Evolutionary conservation across 2,888 invertebrate species (phyloP).

Genomic region (Andrena flavipes): DNA sequence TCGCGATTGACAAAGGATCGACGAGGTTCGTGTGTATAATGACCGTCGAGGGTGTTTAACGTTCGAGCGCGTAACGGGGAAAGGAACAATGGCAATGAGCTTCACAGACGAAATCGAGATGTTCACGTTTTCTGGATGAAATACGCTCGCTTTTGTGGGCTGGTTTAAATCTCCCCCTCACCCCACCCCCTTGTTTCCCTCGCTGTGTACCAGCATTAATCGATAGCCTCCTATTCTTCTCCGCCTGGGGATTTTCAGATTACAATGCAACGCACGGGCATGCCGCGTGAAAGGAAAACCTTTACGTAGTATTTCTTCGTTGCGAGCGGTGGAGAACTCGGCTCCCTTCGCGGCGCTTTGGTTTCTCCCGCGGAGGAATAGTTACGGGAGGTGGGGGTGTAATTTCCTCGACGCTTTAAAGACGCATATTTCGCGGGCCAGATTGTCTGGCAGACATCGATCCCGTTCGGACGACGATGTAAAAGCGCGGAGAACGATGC

Average conservation of each 20-base stretch:
- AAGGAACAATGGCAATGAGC: slow-evolving; percentile 21
- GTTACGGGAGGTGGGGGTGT: slow-evolving; percentile 16
- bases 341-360: neutral
- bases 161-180: neutral
- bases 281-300: neutral
- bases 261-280: neutral
- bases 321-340: neutral
- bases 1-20: slow-evolving; percentile 13
- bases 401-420: slow-evolving; percentile 10
- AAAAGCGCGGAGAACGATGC: slow-evolving; percentile 52
- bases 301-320: neutral
- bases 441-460: slow-evolving; percentile 50
- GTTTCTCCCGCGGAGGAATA: neutral
- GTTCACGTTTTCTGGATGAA: slow-evolving; percentile 26
- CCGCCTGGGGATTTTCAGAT: neutral
- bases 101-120: slow-evolving; percentile 28
- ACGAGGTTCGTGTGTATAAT: slow-evolving; percentile 28
- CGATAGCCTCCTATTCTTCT: slow-evolving; percentile 3
- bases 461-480: slow-evolving; percentile 29
- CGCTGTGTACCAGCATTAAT: neutral
- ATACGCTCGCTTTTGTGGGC: slow-evolving; percentile 1
- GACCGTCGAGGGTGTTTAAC: slow-evolving; percentile 22
- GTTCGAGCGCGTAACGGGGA: slow-evolving; percentile 5
- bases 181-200: neutral
- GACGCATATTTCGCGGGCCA: slow-evolving; percentile 40